Percentiles rank a stretch among this genome's conserved stretches.
These are phyloP conservation scores for Phrynocephalus versicolor DNA, from an alignment of 2,113 vertebrate species.

Conservation along the genomic window DNA sequence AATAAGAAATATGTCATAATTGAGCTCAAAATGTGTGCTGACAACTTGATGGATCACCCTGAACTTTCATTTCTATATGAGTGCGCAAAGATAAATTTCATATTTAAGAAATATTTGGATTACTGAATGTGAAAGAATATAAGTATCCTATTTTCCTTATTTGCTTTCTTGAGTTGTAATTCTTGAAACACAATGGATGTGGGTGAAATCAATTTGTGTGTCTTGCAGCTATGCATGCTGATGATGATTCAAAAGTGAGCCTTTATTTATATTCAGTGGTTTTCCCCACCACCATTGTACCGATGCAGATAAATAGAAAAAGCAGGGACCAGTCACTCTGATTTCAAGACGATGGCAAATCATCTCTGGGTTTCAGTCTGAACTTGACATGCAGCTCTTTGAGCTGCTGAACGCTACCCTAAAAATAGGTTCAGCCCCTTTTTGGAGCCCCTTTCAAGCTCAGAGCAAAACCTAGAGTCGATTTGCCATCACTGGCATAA, in stretches of 20 bases:
- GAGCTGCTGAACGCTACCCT: too few relatives aligned
- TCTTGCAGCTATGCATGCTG: not conserved
- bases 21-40: not conserved
- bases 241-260: too few relatives aligned
- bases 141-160: not conserved
- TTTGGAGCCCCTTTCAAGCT: too few relatives aligned
- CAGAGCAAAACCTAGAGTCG: too few relatives aligned
- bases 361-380: too few relatives aligned
- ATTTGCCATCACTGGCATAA: too few relatives aligned
- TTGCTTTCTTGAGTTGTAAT: not conserved
- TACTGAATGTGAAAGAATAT: not conserved
- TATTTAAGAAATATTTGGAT: not conserved
- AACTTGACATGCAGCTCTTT: too few relatives aligned
- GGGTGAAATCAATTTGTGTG: not conserved
- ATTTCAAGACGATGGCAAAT: too few relatives aligned
- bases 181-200: not conserved
- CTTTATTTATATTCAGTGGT: not conserved
- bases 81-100: not conserved
- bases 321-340: too few relatives aligned
- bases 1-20: not conserved
- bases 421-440: too few relatives aligned
- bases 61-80: not conserved
- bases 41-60: slow-evolving; percentile 9
- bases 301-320: not conserved
- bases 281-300: not conserved